phyloP scores from a whole-genome alignment of 23 tunicate genomes.

The Clavelina lepadiformis region DNA sequence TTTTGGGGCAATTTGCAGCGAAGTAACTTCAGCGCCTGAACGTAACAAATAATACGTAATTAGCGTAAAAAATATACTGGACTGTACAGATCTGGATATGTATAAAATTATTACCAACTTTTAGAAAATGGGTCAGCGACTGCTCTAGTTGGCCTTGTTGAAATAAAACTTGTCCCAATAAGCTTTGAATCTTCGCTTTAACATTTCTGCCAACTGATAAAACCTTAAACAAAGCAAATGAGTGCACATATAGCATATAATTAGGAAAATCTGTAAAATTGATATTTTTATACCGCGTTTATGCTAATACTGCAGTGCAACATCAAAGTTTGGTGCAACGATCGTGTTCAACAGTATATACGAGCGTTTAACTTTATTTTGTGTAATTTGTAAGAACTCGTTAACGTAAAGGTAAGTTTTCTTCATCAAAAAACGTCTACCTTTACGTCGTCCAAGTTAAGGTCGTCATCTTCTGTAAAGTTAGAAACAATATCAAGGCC shows the following conservation, averaged over 20 bases:
- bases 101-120: constrained; percentile 24
- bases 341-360: too few relatives aligned
- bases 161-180: constrained; percentile 60
- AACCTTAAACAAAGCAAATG: constrained; percentile 40
- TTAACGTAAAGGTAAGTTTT: too few relatives aligned
- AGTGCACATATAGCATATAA: too few relatives aligned
- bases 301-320: too few relatives aligned
- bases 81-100: neutral
- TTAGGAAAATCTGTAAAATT: too few relatives aligned
- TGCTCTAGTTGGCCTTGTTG: constrained; percentile 46
- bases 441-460: constrained; percentile 38
- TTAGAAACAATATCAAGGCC: constrained; percentile 72
- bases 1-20: constrained; percentile 23
- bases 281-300: too few relatives aligned
- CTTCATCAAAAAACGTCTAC: constrained; percentile 15
- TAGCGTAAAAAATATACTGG: neutral
- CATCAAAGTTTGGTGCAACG: too few relatives aligned
- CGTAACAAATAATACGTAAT: neutral
- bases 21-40: constrained; percentile 20
- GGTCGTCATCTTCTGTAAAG: constrained; percentile 44
- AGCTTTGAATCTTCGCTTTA: constrained; percentile 51
- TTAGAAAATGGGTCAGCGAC: constrained; percentile 46
- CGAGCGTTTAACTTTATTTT: too few relatives aligned
- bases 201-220: constrained; percentile 36
- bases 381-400: too few relatives aligned